A percentile compares a stretch with the other conserved stretches of the same genome.
Evolutionary conservation across 2,113 vertebrate genomes (phyloP).

Genomic region (Eira barbara): DNA sequence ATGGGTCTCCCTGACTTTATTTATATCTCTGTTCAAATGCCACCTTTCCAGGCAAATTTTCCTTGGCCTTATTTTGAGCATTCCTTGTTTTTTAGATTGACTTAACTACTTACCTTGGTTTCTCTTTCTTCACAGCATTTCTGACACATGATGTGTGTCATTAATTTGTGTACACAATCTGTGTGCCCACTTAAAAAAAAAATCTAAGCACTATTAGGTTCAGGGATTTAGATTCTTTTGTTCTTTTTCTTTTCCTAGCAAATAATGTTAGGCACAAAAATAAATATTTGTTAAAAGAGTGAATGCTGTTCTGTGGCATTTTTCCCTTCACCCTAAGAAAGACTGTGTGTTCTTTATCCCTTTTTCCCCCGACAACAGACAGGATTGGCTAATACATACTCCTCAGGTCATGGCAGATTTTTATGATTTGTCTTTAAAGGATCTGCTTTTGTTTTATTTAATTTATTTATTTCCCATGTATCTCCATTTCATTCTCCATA

Average conservation of each 20-base stretch:
- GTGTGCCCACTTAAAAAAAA: neutral
- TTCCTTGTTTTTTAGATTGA: fast-evolving
- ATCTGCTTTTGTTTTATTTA: neutral
- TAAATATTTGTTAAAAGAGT: slow-evolving; percentile 20
- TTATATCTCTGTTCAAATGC: neutral
- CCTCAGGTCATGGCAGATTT: neutral
- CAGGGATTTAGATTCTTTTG: neutral
- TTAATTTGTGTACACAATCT: neutral
- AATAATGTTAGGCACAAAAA: neutral
- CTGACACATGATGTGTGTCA: neutral
- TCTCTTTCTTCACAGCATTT: neutral
- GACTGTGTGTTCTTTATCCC: neutral
- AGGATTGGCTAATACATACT: neutral
- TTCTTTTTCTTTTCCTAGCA: neutral
- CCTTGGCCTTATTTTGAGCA: neutral
- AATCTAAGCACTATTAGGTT: neutral
- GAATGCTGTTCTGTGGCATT: neutral
- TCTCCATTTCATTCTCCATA: neutral
- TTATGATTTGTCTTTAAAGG: neutral
- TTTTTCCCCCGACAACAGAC: neutral
- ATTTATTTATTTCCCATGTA: neutral
- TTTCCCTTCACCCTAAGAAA: neutral
- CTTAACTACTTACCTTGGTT: neutral
- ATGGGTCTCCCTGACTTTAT: neutral
- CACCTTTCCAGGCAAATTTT: neutral